phyloP scores from a whole-genome alignment of 2,113 vertebrate genomes.

The Nyctereutes procyonoides region DNA sequence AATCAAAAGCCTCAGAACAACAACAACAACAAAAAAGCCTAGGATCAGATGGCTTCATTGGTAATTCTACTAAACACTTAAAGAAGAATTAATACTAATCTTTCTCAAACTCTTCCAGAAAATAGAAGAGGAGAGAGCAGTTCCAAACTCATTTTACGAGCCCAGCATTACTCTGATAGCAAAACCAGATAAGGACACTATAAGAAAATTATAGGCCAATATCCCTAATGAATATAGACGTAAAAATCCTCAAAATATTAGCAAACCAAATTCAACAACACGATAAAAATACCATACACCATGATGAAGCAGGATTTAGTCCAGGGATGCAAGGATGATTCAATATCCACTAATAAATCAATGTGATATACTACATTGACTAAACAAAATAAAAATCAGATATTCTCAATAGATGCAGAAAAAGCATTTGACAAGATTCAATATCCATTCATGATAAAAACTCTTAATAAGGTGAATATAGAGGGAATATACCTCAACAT shows the following conservation, averaged over 20 bases:
- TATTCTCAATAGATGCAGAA: background rate
- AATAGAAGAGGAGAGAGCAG: background rate
- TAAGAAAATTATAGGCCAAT: background rate
- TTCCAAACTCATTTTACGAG: background rate
- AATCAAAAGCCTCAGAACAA: background rate
- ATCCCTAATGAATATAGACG: background rate
- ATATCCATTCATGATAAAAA: background rate
- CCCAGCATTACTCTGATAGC: background rate
- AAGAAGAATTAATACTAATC: background rate
- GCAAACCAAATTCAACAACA: background rate
- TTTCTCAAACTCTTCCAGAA: background rate
- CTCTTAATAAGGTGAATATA: background rate
- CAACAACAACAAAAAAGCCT: too few relatives aligned
- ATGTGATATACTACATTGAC: background rate
- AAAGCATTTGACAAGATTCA: background rate
- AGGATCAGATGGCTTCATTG: background rate
- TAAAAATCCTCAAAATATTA: background rate
- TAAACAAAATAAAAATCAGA: background rate
- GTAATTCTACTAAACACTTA: background rate
- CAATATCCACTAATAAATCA: background rate
- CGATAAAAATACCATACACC: background rate
- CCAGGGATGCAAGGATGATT: background rate
- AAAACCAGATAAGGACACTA: background rate
- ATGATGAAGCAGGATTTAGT: background rate
- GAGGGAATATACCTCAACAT: background rate